Evolutionary conservation across 2,113 vertebrate genomes (phyloP), one percentile per base, ranked within the genome.

Genomic region (Lathamus discolor): DNA sequence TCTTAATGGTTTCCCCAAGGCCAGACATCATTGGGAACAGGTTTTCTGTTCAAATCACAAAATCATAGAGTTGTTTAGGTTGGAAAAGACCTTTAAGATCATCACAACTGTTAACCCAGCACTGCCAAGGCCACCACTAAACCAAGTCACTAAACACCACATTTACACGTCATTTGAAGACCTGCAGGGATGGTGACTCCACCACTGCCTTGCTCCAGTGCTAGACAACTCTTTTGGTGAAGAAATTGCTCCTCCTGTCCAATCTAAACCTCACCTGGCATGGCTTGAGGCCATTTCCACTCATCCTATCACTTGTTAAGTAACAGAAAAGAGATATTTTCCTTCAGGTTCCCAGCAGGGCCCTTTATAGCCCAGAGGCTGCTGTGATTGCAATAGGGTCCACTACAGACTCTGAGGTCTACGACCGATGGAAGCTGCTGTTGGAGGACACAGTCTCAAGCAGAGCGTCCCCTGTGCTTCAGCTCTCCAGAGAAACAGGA

Each of bases 11-110:
- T 72, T 78, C 67, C 57, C 20, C 49, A 55, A 78, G 35, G 15
- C 29, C 43, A 54, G 22, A 41, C 28, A 11, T 29, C 24, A 29
- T 0, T 0, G 4, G 18, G 29, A 77, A 14, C 2, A 4, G 0
- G 4, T 51, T 92, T 84, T 73, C 37, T 51, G 9, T 7, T 17
- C 29, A 44, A 35, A 86, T 9, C 17, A 22, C 10, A 17, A 18
- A 63, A 72, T 29, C n/a, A 3, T 3, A 25, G 52, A 68, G 35
- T 41, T 2, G 15, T 55, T 61, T 16, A 9, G 17, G 14, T 13
- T 81, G 25, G 33, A 84, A 77, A 84, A 81, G 31, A 69, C 33
- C 48, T 24, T 20, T 8, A n/a, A 37, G 49, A 6, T 35, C 57
- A 24, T 2, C 0, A 0, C 55, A 39, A 33, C 17, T 3, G 0